Evolutionary conservation across 2,113 vertebrate genomes (phyloP), one percentile per base, ranked within the genome.

Genomic region (Ameiurus melas): DNA sequence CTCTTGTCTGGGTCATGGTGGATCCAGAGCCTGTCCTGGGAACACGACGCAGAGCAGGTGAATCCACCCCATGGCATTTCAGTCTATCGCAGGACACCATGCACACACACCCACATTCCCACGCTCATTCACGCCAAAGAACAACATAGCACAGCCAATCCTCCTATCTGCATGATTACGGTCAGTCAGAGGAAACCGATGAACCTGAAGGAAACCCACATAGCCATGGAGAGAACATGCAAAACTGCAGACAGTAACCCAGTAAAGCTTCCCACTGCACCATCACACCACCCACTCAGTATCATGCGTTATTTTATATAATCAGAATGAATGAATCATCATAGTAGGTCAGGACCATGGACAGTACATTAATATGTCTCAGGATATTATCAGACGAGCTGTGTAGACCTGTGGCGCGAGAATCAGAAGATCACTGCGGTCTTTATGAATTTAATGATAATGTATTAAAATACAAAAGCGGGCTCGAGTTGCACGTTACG

Each of bases 271-370:
- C 12, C 36, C 33, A 83, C 80, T 60, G 57, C 79, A 36, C 53
- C 79, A 82, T 39, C 33, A 2, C 57, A 39, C 57, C 80, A 62
- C 55, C 14, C 39, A 36, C 75, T 86, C 75, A 33, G 53, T 86
- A 53, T 68, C 60, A 53, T 51, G 47, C 33, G 30, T 39, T 86
- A 55, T 68, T 55, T 87, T 75, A 85, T 77, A 60, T 58, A 85
- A 77, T 43, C 80, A 83, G 36, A 51, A 51, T 19, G 57, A 85
- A 75, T 85, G 55, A 85, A 81, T 81, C 75, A 80, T 62, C n/a
- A 78, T 51, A 16, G 27, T 9, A 55, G 47, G n/a, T 81, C 77
- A 87, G 85, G 77, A 70, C 62, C 85, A 70, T 57, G 47, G 77
- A 87, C 77, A 80, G 85, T 51, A n/a, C 60, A 70, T 81, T 53